Base-by-base conservation (phyloP, 2,888 invertebrate genomes). In the Dasypogon diadema region DNA sequence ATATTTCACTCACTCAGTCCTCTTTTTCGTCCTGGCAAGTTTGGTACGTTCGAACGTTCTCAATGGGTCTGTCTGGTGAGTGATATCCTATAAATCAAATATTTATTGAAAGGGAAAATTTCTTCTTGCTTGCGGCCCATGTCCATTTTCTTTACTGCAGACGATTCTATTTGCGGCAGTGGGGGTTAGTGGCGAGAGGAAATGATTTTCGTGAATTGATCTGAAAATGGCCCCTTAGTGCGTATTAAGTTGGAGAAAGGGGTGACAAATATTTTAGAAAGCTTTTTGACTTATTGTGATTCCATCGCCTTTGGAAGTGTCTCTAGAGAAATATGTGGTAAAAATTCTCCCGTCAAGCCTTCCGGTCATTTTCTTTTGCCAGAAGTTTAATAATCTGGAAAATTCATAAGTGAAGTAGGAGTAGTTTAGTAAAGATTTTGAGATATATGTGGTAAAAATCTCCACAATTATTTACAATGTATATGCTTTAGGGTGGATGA, bases 41-140 rank as follows among this genome's bases (percentile, higher is more conserved):
- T 16, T 26, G 70, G 54, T 51, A 46, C n/a, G 54, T 70, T 54
- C 10, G 30, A 26, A 26, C 30, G 56, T n/a, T 56, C 16, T n/a
- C 21, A 55, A 55, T 55, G n/a, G 55, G 55, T 46, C 63, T 65
- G 46, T 46, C 24, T 54, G 74, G 76, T 77, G 77, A 76, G 75
- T 77, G 77, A 77, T 77, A 77, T 76, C 74, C 77, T 76, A 77
- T 77, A 77, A 77, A 77, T 77, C 77, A 77, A 77, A 77, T 77
- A 77, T 77, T 77, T 77, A 77, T 77, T 77, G 75, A 77, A 77
- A 77, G 76, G 70, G 70, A 70, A 70, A 70, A 70, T 54, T 70
- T 51, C 70, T 54, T 30, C 30, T 54, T 68, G 21, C 70, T 30
- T 24, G 30, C 51, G 42, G 4, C 18, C 70, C 54, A 37, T 70